Base-by-base conservation (phyloP, 2,888 invertebrate species). In the Temnothorax unifasciatus region DNA sequence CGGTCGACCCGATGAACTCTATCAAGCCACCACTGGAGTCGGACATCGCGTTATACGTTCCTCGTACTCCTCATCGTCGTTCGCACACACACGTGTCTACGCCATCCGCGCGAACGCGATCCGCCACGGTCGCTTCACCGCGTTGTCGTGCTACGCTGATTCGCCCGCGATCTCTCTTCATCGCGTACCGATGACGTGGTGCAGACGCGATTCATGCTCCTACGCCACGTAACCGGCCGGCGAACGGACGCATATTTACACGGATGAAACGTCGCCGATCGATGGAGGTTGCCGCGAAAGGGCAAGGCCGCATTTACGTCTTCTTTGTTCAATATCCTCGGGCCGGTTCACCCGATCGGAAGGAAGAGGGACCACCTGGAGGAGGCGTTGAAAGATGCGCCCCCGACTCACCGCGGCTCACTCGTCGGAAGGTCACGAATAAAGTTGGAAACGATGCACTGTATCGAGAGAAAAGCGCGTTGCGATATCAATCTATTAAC, bases 21-120 rank as follows among this genome's bases (percentile, higher is more conserved):
- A 92, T 91, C 79, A 92, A 86, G 41, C 94, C 94, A 11, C 93
- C 93, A 82, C 94, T 94, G 82, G 93, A 92, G 74, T 91, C 93
- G 66, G 94, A 93, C 94, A 93, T 94, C 88, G 86, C 44, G 79
- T 91, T 88, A 90, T 41, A 79, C 82, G 63, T 44, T 71, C 34
- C 18, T 38, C 79, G 64, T 63, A n/a, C 25, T 34, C 5, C 57
- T 68, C 74, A 52, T 47, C 18, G 21, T 1, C 83, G 68, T 83
- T 47, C 75, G 29, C 75, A 34, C 13, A 13, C 25, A 8, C 13
- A 9, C 47, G 21, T 4, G 0, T 21, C 3, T 8, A 21, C 34
- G 47, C 18, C 74, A 41, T 44, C 9, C 69, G 6, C 68, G 77
- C 52, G 25, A 63, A 2, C 44, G 44, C 38, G n/a, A 34, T 11